Conservation (phyloP, 1,140 invertebrate genomes). For the Halictus rubicundus region DNA sequence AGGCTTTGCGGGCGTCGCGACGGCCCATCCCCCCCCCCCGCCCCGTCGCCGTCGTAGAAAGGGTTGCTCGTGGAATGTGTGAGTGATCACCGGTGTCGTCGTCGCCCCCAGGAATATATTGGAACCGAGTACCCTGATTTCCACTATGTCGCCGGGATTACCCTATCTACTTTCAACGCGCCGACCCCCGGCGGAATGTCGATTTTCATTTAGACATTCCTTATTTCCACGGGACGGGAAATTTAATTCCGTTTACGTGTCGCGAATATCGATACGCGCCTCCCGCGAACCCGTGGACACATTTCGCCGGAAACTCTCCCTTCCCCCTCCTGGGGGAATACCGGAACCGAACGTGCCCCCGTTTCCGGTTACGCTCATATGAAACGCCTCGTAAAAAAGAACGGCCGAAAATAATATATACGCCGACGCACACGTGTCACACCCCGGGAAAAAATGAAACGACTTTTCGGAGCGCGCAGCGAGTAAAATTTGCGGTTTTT, state of each 20-base stretch:
- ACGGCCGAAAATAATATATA: not conserved
- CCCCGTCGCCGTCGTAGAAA: conserved; percentile 8
- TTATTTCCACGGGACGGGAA: conserved; percentile 32
- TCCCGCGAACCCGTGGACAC: not conserved
- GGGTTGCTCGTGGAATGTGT: conserved; percentile 57
- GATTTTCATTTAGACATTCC: conserved; percentile 61
- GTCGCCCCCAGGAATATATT: conserved; percentile 48
- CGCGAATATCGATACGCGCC: conserved; percentile 30
- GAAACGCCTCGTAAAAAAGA: not conserved
- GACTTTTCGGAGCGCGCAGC: no score
- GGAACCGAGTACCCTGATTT: conserved; percentile 59
- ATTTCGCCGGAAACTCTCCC: no score
- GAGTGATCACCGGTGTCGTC: conserved; percentile 42
- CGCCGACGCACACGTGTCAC: no score
- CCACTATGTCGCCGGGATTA: conserved; percentile 56
- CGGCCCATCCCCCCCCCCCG: not conserved
- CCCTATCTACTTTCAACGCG: conserved; percentile 51
- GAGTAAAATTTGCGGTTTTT: no score
- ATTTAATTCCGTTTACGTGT: conserved; percentile 37
- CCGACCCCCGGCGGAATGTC: conserved; percentile 35
- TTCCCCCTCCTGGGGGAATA: not conserved
- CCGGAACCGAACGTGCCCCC: not conserved
- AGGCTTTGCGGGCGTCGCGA: not conserved
- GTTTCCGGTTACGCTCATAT: not conserved
- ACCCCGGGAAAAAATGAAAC: no score